Base-by-base conservation (phyloP, 53 echinoderm and acorn worm species). In the Zoroaster sp. region DNA sequence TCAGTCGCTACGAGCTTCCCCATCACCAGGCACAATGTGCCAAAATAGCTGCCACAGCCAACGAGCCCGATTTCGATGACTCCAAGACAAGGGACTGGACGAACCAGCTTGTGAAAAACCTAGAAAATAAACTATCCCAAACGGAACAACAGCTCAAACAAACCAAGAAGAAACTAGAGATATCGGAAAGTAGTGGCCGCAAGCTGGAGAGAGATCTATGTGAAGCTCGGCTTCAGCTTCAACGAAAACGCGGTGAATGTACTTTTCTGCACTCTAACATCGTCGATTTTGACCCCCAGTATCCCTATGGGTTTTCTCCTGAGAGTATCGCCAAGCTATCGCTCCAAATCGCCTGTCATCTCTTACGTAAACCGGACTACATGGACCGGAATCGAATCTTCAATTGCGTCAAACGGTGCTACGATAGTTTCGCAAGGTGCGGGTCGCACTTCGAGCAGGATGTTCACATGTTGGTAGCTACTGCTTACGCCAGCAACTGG, bases 401-500 rank as follows among this genome's bases (percentile, higher is more conserved):
- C 43, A 88, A 78, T 53, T 91, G 93, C 80, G 88, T 96, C 75
- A 95, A 96, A 73, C 74, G 92, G 80, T 89, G 91, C 78, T 96
- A 96, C 82, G 95, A 96, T 44, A 93, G 82, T 65, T 96, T 76
- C 81, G 97, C 97, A 3, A 69, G 97, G 14, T 96, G 97, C 42
- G 97, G 97, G 5, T 89, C 89, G 1, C 83, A 89, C 30, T 96
- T 85, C 88, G 97, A 96, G 72, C 94, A 96, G 73, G 97, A 96
- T 53, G 95, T 96, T 10, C 97, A 96, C 78, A 96, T 96, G 97
- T 75, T 96, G 80, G 86, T 96, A 44, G 95, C 97, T 33, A 96
- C 97, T 9, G 93, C 97, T 9, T 97, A 95, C 46, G 97, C 97
- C 21, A 95, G 97, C 80, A 95, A 97, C 88, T 97, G 97, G 97